Evolutionary conservation across 1,140 invertebrate genomes (phyloP), one percentile per base, ranked within the genome.

Genomic region (Gryon sp.): DNA sequence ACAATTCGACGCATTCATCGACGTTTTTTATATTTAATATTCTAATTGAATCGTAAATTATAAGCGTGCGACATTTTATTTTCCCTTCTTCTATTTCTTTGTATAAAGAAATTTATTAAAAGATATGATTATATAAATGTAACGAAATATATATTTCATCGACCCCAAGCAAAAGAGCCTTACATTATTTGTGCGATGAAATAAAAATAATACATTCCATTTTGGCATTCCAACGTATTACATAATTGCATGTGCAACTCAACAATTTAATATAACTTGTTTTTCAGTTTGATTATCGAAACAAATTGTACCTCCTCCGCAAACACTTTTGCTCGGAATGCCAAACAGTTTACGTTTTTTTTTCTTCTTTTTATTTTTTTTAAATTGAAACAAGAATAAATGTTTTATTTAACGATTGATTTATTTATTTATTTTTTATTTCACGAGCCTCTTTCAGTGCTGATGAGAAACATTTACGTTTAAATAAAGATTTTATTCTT

Each of bases 41-140:
- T 76, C 69, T 57, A 69, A 69, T 59, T 63, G 48, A 76, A 76
- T 69, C 73, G 43, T 76, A 76, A 69, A 69, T 76, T 76, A 69
- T 59, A 62, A 11, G 14, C 30, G 41, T 32, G 30, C 52, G 53
- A 65, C 43, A 46, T 43, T 65, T n/a, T n/a, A n/a, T 59, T 65
- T 65, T 36, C 48, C 16, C 28, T 24, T 41, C 59, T 26, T 57
- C 38, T 45, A 60, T 60, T 32, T 52, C 20, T 40, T 16, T 30
- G 24, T 32, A 55, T 57, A 30, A 9, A 12, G 5, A 48, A 63
- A 24, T 55, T 41, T 18, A 50, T 73, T 34, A 40, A 26, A 24
- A 32, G 30, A 45, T 65, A 59, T 41, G 48, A 24, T n/a, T 34
- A 63, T 55, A 55, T 41, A 32, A 63, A 73, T 55, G 34, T 11